Evolutionary conservation across 1,140 invertebrate genomes (phyloP).

Genomic region (Papilio dardanus): DNA sequence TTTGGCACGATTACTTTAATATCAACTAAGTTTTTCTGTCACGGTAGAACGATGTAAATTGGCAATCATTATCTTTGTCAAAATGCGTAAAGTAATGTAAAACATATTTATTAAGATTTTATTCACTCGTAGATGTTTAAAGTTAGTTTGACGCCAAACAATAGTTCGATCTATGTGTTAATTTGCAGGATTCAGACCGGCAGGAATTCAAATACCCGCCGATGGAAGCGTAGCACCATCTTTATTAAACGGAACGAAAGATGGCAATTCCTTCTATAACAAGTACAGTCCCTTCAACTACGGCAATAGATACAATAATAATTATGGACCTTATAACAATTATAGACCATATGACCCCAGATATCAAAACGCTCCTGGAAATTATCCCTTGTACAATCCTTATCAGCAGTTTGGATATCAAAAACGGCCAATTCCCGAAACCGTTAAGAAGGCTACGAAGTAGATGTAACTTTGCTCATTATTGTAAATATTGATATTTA

Average conservation of each 20-base stretch:
- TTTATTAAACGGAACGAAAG: not conserved
- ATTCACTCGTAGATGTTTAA: not conserved
- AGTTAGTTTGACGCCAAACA: not conserved
- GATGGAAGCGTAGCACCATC: slow-evolving; percentile 54
- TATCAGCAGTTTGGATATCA: slow-evolving; percentile 40
- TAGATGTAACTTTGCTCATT: not conserved
- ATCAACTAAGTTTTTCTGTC: too few species aligned
- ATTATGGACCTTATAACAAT: slow-evolving; percentile 41
- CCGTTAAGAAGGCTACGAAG: not conserved
- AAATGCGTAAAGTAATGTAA: too few species aligned
- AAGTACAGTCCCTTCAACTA: slow-evolving; percentile 52
- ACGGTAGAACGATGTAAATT: too few species aligned
- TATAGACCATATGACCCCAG: slow-evolving; percentile 52
- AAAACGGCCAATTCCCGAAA: slow-evolving; percentile 11
- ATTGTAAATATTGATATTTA: not conserved
- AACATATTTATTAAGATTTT: too few species aligned
- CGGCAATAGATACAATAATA: slow-evolving; percentile 51
- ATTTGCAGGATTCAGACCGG: slow-evolving; percentile 73
- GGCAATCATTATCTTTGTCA: too few species aligned
- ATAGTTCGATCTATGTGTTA: not conserved
- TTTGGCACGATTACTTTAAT: too few species aligned
- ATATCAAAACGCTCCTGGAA: slow-evolving; percentile 49
- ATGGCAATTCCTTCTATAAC: slow-evolving; percentile 51
- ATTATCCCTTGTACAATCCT: slow-evolving; percentile 53
- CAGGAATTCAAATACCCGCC: slow-evolving; percentile 68